Conservation (phyloP, 2,113 vertebrate species). For the Cryptomyrus ogoouensis region DNA sequence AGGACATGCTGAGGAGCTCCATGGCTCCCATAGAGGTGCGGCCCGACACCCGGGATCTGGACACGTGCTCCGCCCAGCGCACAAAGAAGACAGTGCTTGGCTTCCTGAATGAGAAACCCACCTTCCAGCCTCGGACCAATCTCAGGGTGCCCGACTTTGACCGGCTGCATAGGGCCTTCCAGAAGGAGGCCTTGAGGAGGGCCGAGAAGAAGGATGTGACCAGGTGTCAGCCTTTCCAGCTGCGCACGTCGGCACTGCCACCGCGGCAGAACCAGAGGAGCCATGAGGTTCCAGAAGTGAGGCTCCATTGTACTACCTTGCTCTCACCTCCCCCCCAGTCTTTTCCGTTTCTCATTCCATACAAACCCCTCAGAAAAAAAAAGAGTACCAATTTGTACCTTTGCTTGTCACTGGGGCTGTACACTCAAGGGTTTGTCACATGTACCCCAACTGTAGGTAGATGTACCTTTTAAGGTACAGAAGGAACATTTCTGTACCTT, state of each 20-base stretch:
- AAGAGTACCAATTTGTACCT: neutral
- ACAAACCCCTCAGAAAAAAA: neutral
- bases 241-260: slow-evolving; percentile 69
- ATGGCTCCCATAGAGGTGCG: slow-evolving; percentile 45
- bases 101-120: slow-evolving; percentile 73
- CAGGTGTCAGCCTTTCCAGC: slow-evolving; percentile 74
- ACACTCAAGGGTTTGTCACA: neutral
- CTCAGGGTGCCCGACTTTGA: slow-evolving; percentile 73
- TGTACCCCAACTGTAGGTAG: neutral
- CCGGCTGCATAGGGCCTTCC: slow-evolving; percentile 72
- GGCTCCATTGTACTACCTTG: neutral
- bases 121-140: slow-evolving; percentile 77
- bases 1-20: slow-evolving; percentile 58
- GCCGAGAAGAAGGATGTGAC: slow-evolving; percentile 62
- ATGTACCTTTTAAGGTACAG: neutral
- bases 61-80: slow-evolving; percentile 55
- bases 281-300: slow-evolving; percentile 44
- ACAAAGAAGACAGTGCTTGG: slow-evolving; percentile 65
- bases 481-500: neutral
- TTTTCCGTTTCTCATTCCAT: neutral
- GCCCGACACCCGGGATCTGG: slow-evolving; percentile 33
- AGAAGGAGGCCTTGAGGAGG: slow-evolving; percentile 60
- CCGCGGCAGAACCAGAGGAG: slow-evolving; percentile 44
- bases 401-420: neutral
- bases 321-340: neutral